A percentile compares a stretch with the other conserved stretches of the same genome.
These are phyloP conservation scores for Machimus rusticus DNA, from an alignment of 2,888 invertebrate species.

Conservation along the genomic window DNA sequence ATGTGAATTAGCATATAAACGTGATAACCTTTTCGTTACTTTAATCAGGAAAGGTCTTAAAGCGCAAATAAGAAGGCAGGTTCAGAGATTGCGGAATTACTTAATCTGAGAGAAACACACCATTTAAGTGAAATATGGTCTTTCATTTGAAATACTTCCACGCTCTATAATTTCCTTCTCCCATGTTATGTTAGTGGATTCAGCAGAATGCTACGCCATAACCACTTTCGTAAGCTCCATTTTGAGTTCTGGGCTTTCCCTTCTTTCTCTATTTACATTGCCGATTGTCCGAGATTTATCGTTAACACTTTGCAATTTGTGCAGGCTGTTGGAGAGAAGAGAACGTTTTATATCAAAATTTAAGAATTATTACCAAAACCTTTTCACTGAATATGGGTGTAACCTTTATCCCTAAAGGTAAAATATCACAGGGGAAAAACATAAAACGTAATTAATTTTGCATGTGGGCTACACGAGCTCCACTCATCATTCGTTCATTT, in stretches of 20 bases:
- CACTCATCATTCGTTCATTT: not conserved
- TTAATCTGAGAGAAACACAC: constrained; percentile 35
- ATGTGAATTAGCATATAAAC: not conserved
- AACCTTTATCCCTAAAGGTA: constrained; percentile 14
- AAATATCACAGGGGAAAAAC: not conserved
- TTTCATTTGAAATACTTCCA: constrained; percentile 36
- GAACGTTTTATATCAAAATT: constrained; percentile 37
- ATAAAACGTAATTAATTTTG: constrained; percentile 14
- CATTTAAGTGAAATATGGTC: constrained; percentile 27
- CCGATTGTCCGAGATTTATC: constrained; percentile 29
- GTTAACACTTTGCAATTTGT: constrained; percentile 40
- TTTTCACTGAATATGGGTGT: constrained; percentile 25
- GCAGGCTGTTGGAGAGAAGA: constrained; percentile 10
- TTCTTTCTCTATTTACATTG: constrained; percentile 23
- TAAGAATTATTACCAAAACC: constrained; percentile 37
- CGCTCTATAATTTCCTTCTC: constrained; percentile 21
- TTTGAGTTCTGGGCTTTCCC: not conserved
- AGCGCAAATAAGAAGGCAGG: not conserved
- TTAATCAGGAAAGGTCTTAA: not conserved
- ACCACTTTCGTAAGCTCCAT: not conserved
- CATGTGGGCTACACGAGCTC: not conserved
- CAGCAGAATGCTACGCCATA: constrained; percentile 2
- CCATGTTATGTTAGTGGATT: not conserved
- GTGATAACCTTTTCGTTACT: not conserved
- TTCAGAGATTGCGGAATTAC: not conserved